Conservation (phyloP, 1,140 invertebrate genomes). For the Gryllus bimaculatus region DNA sequence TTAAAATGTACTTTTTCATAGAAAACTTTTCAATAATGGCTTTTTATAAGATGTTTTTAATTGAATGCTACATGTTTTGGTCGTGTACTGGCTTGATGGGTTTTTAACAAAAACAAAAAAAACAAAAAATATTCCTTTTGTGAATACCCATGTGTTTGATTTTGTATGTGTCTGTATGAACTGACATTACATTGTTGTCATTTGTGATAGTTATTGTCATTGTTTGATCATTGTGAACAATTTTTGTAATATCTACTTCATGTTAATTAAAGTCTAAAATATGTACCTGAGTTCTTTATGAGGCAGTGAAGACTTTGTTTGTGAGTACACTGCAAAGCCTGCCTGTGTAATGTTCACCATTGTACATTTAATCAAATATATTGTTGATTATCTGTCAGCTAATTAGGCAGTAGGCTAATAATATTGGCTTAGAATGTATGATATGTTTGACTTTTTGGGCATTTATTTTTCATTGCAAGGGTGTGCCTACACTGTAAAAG, state of each 20-base stretch:
- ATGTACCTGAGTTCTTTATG: constrained; percentile 1
- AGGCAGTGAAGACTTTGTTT: neutral
- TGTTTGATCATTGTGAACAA: neutral
- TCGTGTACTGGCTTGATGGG: neutral
- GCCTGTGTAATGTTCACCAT: neutral
- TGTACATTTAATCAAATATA: neutral
- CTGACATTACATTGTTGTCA: neutral
- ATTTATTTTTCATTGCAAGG: neutral
- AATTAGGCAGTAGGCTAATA: neutral
- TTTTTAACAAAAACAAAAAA: neutral
- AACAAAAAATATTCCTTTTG: neutral
- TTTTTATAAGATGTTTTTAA: neutral
- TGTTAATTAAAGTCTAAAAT: neutral
- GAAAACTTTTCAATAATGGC: neutral
- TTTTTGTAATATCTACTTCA: neutral
- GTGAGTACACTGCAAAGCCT: neutral
- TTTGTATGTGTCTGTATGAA: constrained; percentile 1
- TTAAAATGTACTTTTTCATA: neutral
- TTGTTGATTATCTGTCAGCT: neutral
- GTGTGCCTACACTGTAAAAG: neutral
- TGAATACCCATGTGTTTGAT: neutral
- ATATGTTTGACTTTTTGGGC: neutral
- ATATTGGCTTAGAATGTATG: neutral
- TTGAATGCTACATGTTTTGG: neutral
- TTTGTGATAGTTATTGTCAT: neutral